Conservation (phyloP, 1,140 invertebrate species). For the Drosophila truncata region DNA sequence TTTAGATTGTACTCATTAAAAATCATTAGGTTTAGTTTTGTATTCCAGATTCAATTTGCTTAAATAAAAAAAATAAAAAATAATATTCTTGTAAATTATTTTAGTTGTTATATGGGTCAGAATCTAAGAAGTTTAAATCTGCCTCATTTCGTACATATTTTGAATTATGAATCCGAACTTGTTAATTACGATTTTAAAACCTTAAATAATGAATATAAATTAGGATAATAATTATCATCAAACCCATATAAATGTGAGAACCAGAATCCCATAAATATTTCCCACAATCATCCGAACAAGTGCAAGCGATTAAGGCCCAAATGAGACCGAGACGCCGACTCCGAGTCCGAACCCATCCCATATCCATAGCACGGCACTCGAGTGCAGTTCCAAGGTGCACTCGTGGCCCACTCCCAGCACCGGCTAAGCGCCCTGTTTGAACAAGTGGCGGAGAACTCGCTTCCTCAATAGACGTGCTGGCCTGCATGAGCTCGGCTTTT, state of each 20-base stretch:
- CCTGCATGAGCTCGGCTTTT: slow-evolving; percentile 45
- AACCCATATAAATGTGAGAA: neutral
- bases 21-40: too few species aligned
- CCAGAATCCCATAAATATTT: neutral
- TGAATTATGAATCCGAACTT: neutral
- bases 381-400: slow-evolving; percentile 51
- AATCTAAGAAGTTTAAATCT: neutral
- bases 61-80: too few species aligned
- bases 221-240: too few species aligned
- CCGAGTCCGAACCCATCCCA: slow-evolving; percentile 31
- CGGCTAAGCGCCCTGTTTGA: slow-evolving; percentile 52
- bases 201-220: neutral
- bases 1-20: too few species aligned
- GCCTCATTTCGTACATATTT: neutral
- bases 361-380: slow-evolving; percentile 40
- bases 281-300: slow-evolving; percentile 17
- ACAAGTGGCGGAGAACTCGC: slow-evolving; percentile 45
- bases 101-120: neutral
- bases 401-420: slow-evolving; percentile 36
- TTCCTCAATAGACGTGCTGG: slow-evolving; percentile 48
- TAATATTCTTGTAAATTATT: neutral
- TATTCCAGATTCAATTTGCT: too few species aligned
- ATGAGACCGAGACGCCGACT: slow-evolving; percentile 10
- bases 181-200: neutral
- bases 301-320: slow-evolving; percentile 14